phyloP scores from a whole-genome alignment of 2,888 invertebrate genomes.

The Andrena chrysosceles region DNA sequence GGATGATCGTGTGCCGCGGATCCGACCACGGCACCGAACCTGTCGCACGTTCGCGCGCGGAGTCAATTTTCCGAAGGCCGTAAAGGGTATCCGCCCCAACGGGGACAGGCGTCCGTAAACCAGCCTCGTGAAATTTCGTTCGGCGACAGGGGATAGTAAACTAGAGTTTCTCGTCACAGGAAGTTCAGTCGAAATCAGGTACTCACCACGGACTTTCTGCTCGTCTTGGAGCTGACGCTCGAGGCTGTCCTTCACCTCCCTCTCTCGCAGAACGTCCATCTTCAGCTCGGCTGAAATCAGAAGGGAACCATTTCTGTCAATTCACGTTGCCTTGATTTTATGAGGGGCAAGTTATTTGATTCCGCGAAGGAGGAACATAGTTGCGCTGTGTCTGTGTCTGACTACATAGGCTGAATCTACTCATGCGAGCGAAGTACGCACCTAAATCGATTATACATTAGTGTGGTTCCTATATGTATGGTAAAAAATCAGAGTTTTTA shows the following conservation, averaged over 20 bases:
- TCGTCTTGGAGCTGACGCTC: constrained; percentile 97
- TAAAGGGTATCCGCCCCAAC: constrained; percentile 39
- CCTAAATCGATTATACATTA: no score
- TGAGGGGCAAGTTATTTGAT: neutral
- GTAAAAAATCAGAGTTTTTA: no score
- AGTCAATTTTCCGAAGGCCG: constrained; percentile 48
- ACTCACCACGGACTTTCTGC: constrained; percentile 97
- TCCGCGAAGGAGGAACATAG: no score
- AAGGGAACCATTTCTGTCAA: constrained; percentile 27
- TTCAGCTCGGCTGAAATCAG: constrained; percentile 94
- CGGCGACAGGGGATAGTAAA: neutral
- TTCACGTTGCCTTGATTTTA: neutral
- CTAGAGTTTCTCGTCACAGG: no score
- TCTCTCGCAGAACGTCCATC: constrained; percentile 96
- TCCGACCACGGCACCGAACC: neutral
- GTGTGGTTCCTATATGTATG: no score
- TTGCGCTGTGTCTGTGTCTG: neutral
- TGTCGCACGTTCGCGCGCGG: constrained; percentile 16
- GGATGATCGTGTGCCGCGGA: constrained; percentile 38
- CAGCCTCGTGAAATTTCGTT: constrained; percentile 11
- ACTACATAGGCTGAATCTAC: neutral
- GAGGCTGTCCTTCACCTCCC: constrained; percentile 96
- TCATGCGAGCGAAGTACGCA: no score
- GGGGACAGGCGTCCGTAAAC: constrained; percentile 28
- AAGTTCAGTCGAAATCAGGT: neutral